These are phyloP conservation scores for Bagarius yarrelli DNA, from an alignment of 2,113 vertebrate species.

Conservation along the genomic window DNA sequence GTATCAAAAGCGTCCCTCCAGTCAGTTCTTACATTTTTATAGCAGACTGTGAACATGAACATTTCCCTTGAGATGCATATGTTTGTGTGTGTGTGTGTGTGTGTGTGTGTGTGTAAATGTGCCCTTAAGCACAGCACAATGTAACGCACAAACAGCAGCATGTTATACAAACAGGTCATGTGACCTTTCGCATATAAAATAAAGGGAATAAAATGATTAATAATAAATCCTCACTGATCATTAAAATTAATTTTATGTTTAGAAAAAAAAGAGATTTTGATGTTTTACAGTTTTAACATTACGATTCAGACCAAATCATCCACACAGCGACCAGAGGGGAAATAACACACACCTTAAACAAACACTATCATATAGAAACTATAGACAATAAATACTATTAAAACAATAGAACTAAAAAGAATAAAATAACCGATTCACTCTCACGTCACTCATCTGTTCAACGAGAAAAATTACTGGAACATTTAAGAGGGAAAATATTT, in stretches of 20 bases:
- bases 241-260: background rate
- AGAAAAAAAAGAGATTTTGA: background rate
- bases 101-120: slow-evolving; percentile 41
- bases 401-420: no score
- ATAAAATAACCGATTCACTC: background rate
- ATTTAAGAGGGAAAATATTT: no score
- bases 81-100: slow-evolving; percentile 39
- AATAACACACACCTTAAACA: no score
- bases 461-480: background rate
- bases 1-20: slow-evolving; percentile 2
- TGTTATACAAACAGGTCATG: slow-evolving; percentile 21
- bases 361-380: no score
- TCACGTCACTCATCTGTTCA: background rate
- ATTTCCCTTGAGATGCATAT: background rate
- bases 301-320: no score
- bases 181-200: background rate
- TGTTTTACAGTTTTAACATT: no score
- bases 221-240: background rate
- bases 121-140: slow-evolving; percentile 52
- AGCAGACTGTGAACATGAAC: background rate
- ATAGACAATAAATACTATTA: no score
- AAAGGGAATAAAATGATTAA: background rate
- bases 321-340: no score
- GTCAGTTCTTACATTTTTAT: slow-evolving; percentile 12
- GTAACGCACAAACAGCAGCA: background rate